A percentile compares a stretch with the other conserved stretches of the same genome.
Conservation (phyloP, 1,140 invertebrate species). For the Drosophila orena region DNA sequence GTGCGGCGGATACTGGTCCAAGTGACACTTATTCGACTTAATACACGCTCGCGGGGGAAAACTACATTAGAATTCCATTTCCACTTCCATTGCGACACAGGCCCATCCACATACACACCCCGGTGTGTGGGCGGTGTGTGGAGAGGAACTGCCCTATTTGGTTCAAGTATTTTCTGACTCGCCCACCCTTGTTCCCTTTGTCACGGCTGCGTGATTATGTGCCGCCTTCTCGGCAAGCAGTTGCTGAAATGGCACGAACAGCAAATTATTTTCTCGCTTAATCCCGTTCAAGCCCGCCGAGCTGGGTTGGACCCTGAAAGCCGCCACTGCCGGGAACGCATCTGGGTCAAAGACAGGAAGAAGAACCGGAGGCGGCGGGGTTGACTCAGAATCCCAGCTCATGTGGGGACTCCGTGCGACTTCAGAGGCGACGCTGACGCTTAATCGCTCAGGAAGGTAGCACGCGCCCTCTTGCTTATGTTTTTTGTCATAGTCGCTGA, state of each 20-base stretch:
- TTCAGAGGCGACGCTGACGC: slow-evolving; percentile 25
- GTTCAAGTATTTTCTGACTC: slow-evolving; percentile 36
- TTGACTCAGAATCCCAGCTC: background rate
- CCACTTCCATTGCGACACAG: slow-evolving; percentile 49
- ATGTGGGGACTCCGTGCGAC: slow-evolving; percentile 1
- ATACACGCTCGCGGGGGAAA: slow-evolving; percentile 70
- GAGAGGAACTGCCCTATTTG: slow-evolving; percentile 57
- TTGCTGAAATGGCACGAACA: slow-evolving; percentile 76
- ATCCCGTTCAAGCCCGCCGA: slow-evolving; percentile 76
- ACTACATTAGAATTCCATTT: slow-evolving; percentile 77
- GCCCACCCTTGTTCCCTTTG: slow-evolving; percentile 8
- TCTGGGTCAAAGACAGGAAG: slow-evolving; percentile 72
- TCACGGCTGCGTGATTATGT: slow-evolving; percentile 29
- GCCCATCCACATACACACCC: slow-evolving; percentile 26
- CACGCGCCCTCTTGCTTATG: slow-evolving; percentile 31
- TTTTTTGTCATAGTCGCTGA: slow-evolving; percentile 79
- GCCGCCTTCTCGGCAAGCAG: slow-evolving; percentile 39
- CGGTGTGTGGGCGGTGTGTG: slow-evolving; percentile 7
- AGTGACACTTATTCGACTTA: slow-evolving; percentile 79
- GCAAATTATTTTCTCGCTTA: slow-evolving; percentile 82
- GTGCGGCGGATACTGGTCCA: slow-evolving; percentile 33
- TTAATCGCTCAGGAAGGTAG: slow-evolving; percentile 26
- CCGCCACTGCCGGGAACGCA: slow-evolving; percentile 42
- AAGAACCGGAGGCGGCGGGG: background rate
- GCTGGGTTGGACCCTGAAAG: slow-evolving; percentile 49